A percentile compares a stretch with the other conserved stretches of the same genome.
phyloP scores from a whole-genome alignment of 2,888 invertebrate genomes.

The Invenusta paracnida region DNA sequence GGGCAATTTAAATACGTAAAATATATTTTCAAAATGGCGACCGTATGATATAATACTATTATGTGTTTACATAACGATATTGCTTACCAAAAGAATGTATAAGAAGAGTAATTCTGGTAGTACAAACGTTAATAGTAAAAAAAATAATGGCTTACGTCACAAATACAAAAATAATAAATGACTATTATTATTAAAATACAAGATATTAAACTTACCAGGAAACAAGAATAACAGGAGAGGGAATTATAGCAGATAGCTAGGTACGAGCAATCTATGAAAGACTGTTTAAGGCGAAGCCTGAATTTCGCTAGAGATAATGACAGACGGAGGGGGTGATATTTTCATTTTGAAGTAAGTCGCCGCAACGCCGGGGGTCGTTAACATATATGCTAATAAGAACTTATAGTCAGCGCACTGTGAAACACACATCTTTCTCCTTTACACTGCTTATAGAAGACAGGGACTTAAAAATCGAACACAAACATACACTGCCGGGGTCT shows the following conservation, averaged over 20 bases:
- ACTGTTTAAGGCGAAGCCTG: no score
- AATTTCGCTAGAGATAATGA: no score
- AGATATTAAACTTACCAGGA: neutral
- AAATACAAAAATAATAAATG: neutral
- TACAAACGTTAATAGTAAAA: neutral
- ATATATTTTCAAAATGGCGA: neutral
- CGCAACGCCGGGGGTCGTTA: neutral
- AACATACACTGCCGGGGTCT: no score
- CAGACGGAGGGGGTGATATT: no score
- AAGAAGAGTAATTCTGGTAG: no score
- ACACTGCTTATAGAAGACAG: no score
- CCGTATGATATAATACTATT: neutral
- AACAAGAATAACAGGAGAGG: neutral
- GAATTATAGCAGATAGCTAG: neutral
- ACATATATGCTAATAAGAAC: neutral
- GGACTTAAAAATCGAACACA: no score
- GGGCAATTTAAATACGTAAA: neutral
- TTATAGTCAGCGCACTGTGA: no score
- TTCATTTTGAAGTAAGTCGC: neutral
- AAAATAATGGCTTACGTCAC: neutral
- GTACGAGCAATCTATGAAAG: neutral
- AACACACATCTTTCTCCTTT: no score
- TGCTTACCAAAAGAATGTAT: neutral
- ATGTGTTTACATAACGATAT: neutral
- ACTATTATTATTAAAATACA: neutral